phyloP scores from a whole-genome alignment of 1,140 invertebrate species.

The Coenobita brevimanus region DNA sequence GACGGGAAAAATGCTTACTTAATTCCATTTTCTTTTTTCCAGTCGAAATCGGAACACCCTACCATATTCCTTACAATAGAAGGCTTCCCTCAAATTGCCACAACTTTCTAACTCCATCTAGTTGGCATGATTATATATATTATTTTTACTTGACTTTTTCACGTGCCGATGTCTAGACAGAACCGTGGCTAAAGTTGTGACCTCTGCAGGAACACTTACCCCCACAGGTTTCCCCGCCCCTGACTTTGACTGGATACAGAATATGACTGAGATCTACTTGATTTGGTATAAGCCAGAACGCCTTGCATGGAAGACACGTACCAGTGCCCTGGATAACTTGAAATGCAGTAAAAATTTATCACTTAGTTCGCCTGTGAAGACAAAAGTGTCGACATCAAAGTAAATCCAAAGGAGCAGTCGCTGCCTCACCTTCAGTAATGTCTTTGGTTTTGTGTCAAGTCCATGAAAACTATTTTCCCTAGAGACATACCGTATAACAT shows the following conservation, averaged over 20 bases:
- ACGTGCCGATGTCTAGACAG: background rate
- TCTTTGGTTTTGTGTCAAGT: slow-evolving; percentile 53
- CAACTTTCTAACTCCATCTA: background rate
- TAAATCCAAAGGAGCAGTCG: slow-evolving; percentile 1
- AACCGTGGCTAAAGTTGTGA: background rate
- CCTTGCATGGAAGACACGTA: slow-evolving; percentile 27
- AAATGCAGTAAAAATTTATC: background rate
- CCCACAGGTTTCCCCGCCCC: slow-evolving; percentile 39
- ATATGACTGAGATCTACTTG: slow-evolving; percentile 61
- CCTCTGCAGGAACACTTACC: background rate
- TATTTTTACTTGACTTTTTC: background rate
- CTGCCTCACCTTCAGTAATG: slow-evolving; percentile 37
- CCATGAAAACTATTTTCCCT: background rate
- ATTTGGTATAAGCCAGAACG: slow-evolving; percentile 63
- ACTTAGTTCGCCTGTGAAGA: background rate
- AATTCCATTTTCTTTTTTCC: background rate
- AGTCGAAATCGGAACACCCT: background rate
- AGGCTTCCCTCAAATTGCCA: background rate
- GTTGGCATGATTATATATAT: background rate
- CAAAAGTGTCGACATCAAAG: background rate
- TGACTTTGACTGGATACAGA: slow-evolving; percentile 66
- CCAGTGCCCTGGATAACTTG: slow-evolving; percentile 7
- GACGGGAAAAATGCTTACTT: background rate
- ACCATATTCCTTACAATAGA: background rate
- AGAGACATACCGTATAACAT: slow-evolving; percentile 3